Evolutionary conservation across 2,113 vertebrate genomes (phyloP).

Genomic region (Propithecus coquereli): DNA sequence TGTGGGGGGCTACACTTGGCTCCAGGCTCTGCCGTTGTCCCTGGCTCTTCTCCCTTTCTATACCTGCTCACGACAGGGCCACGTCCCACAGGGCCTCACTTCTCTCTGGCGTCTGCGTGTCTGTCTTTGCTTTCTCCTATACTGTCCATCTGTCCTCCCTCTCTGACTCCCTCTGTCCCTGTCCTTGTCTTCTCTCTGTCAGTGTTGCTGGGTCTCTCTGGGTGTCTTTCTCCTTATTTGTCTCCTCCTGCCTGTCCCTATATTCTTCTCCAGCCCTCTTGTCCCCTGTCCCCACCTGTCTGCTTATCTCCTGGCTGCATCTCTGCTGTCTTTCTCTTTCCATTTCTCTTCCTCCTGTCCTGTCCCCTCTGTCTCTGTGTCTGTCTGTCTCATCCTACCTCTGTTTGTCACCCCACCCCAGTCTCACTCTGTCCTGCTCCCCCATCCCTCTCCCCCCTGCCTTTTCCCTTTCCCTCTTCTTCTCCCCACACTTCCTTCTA

Average conservation of each 20-base stretch:
- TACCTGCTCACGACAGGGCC: accelerated
- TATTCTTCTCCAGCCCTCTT: not conserved
- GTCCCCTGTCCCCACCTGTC: not conserved
- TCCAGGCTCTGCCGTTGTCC: not conserved
- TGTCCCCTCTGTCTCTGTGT: not conserved
- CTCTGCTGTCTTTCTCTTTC: not conserved
- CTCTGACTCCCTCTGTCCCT: not conserved
- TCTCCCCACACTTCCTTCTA: too few relatives aligned
- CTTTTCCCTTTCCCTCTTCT: not conserved
- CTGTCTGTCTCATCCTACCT: not conserved
- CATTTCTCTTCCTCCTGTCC: not conserved
- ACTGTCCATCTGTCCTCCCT: not conserved
- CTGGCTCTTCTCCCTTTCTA: not conserved
- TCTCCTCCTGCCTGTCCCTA: not conserved
- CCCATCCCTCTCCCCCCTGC: too few relatives aligned
- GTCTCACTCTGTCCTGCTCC: not conserved
- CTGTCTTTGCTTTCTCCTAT: not conserved
- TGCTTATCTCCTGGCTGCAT: not conserved
- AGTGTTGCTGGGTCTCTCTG: not conserved
- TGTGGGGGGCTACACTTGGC: not conserved
- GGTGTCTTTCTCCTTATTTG: not conserved
- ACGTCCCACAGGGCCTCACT: not conserved
- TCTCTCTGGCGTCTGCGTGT: not conserved
- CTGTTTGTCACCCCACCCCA: not conserved
- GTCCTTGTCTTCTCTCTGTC: not conserved